Base-by-base conservation (phyloP, 2,113 vertebrate genomes). In the Platysternon megacephalum region DNA sequence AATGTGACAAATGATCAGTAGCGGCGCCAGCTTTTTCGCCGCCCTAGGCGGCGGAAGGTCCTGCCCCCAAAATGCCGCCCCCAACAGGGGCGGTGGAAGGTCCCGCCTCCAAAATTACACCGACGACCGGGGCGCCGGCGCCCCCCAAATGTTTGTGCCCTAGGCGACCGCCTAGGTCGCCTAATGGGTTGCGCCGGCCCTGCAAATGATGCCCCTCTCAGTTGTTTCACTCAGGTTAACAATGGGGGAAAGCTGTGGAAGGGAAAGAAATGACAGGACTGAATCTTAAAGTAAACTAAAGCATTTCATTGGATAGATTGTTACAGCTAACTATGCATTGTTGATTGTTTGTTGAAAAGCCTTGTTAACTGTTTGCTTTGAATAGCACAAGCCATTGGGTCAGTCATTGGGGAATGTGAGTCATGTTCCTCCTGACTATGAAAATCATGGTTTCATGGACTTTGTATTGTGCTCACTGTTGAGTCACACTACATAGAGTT, bases 341-440 rank as follows among this genome's bases (percentile, higher is more conserved):
- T 94, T 95, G 93, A 87, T 65, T 96, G 72, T 93, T 96, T 93
- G 89, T 96, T 96, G 93, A 95, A 93, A 86, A 95, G 76, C 53
- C 46, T 93, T 0, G 0, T 81, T 93, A 52, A 39, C 87, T 88
- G 85, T 92, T 97, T 96, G 86, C 93, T 96, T 97, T 97, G 91
- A 95, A 95, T 97, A 95, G 95, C 79, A 82, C 83, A 56, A 95
- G 83, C 87, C 90, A 61, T 85, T 82, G 86, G 90, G 91, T 96
- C 90, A 42, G 21, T 68, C 65, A 44, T 72, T 4, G 32, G 74
- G 91, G 83, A 91, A 87, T 82, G 78, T 96, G 95, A 97, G 88
- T 97, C 95, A 97, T 46, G 78, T n/a, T 95, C 68, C 42, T 90
- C 52, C 94, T 82, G 0, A 13, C 72, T 56, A 32, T 80, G 93